Percentiles rank a stretch among this genome's conserved stretches.
These are phyloP conservation scores for Fregetta grallaria DNA, from an alignment of 2,113 vertebrate species.

Conservation along the genomic window DNA sequence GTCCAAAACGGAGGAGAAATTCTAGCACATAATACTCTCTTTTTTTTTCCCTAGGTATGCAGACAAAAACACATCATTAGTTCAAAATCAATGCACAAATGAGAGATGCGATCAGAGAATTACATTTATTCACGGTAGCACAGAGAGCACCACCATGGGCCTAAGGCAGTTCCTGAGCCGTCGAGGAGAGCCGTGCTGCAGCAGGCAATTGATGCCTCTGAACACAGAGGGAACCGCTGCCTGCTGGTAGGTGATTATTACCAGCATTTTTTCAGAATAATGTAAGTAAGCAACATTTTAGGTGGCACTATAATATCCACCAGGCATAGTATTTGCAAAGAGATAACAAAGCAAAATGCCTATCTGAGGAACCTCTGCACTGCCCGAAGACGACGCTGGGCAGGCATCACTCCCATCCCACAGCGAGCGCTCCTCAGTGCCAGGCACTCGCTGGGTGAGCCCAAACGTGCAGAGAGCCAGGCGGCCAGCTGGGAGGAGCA, in stretches of 20 bases:
- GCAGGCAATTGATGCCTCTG: conserved; percentile 1
- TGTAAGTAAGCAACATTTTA: background rate
- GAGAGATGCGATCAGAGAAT: conserved; percentile 33
- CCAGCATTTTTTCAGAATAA: background rate
- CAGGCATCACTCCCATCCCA: background rate
- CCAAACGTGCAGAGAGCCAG: background rate
- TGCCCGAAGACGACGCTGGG: accelerated
- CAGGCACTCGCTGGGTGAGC: accelerated
- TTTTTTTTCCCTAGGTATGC: background rate
- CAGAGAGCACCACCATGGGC: background rate
- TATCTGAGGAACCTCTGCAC: background rate
- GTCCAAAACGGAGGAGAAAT: background rate
- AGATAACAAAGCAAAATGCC: background rate
- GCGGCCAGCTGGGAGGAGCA: background rate
- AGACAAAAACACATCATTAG: conserved; percentile 6
- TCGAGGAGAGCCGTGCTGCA: background rate
- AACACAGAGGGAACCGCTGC: background rate
- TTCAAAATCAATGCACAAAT: conserved; percentile 42
- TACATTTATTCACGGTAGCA: background rate
- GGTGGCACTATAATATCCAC: background rate
- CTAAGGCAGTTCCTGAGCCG: background rate
- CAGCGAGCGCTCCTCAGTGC: background rate
- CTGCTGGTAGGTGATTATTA: conserved; percentile 25
- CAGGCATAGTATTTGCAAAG: background rate
- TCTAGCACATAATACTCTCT: background rate